Conservation (phyloP, 2,113 vertebrate genomes). For the Charina bottae region DNA sequence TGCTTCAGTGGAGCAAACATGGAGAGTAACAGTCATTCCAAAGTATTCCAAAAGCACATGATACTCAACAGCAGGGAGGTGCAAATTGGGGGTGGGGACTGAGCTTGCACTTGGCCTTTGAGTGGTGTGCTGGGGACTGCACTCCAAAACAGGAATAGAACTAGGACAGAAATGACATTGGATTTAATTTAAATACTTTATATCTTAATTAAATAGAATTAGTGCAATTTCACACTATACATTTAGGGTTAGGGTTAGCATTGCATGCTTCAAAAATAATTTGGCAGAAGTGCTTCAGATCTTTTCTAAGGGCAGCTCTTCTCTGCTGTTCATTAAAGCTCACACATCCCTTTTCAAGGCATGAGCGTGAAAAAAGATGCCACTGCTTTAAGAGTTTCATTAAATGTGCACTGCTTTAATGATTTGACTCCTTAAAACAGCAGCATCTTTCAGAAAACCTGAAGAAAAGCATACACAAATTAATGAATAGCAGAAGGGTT, state of each 20-base stretch:
- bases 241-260: background rate
- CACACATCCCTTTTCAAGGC: background rate
- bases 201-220: background rate
- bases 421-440: background rate
- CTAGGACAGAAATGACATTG: background rate
- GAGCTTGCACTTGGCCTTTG: background rate
- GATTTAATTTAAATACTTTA: background rate
- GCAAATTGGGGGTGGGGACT: background rate
- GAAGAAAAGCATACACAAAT: background rate
- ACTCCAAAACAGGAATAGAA: background rate
- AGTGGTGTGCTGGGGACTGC: background rate
- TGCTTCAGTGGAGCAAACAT: background rate
- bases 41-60: background rate
- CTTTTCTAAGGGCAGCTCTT: background rate
- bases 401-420: background rate
- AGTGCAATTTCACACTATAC: background rate
- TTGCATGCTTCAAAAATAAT: background rate
- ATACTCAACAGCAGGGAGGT: background rate
- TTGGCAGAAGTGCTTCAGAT: background rate
- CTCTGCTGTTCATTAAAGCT: background rate
- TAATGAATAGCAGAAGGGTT: background rate
- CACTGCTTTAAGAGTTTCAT: background rate
- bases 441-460: background rate
- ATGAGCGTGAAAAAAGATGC: background rate
- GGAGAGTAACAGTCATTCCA: background rate